Evolutionary conservation across 1,140 invertebrate genomes (phyloP), one percentile per base, ranked within the genome.

Genomic region (Cheumatopsyche charites): DNA sequence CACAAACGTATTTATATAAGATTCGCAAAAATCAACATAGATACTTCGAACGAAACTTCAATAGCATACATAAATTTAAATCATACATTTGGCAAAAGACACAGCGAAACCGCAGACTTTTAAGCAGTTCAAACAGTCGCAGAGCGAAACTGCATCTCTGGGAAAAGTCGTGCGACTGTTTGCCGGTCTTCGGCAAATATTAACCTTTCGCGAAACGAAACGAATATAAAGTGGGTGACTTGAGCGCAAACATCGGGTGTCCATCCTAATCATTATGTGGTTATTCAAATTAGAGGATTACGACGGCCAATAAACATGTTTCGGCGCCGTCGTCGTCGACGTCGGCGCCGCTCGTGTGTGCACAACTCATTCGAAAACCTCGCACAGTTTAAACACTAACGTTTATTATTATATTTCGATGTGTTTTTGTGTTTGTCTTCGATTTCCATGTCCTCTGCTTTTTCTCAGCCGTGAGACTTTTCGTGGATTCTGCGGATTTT

Each of bases 261-360:
- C 43, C 63, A 47, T 47, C 42, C 63, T 66, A 66, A 66, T 66
- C 15, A 66, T 66, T 66, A 66, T 66, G 63, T 66, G 63, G 42
- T 66, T 66, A 66, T 66, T 66, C 63, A 66, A 66, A 66, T 66
- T 66, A 66, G 63, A 66, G 63, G 63, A 66, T 66, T 66, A 66
- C 43, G 63, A 15, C 63, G 23, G 43, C 13, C 63, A 13, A 47
- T 66, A 66, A 66, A 66, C 41, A 66, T 45, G 63, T 66, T 45
- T 66, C 43, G 63, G 63, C 63, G 63, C 63, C 63, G 19, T 36
- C 29, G 62, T 21, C 41, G 63, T 42, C 63, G 42, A 19, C 63
- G 63, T 15, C 62, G 36, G 43, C 62, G 23, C 63, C 63, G 29
- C 29, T 36, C 9, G 6, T 66, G 63, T 66, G 19, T 66, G 41